Evolutionary conservation across 2,113 vertebrate species (phyloP), one percentile per base, ranked within the genome.

Genomic region (Maccullochella peelii): DNA sequence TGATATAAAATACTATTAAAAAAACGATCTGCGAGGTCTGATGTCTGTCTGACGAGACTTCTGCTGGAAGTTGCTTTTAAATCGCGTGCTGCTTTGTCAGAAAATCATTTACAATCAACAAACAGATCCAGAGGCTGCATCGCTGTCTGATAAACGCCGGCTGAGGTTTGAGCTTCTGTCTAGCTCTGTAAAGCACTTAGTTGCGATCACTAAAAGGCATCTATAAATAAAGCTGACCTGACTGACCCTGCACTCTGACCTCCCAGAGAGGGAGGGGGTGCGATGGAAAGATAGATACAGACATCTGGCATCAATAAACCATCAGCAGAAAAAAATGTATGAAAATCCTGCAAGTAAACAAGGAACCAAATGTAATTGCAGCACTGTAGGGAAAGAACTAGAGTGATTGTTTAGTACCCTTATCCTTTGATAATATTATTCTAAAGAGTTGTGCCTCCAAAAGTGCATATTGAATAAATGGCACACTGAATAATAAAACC

Each of bases 271-370:
- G 40, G 76, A 4, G n/a, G 9, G 6, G 55, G 74, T 14, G 54
- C 7, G 3, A 85, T 90, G 85, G 90, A 90, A 76, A 89, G 54
- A 86, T 69, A 86, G 84, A 89, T 80, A 58, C 1, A 8, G 30
- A 57, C 76, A 70, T 3, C 38, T 49, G n/a, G 36, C 78, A 75
- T 87, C 87, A 84, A 90, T 85, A 81, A 88, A 66, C 76, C 80
- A 68, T 75, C 70, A 20, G 0, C 36, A 55, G 25, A 67, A 63
- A 69, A 58, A 23, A 50, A 70, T 2, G 18, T 27, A 66, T 73
- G 65, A 40, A 73, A 57, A 72, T 33, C n/a, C 66, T 36, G 33
- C 18, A 65, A 74, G 73, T 54, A 67, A 66, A 66, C 44, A 11
- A 62, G 47, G 47, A 69, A 49, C 5, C 33, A 12, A 6, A 69